These are phyloP conservation scores for Odontomachus brunneus DNA, from an alignment of 1,140 invertebrate species.

Conservation along the genomic window DNA sequence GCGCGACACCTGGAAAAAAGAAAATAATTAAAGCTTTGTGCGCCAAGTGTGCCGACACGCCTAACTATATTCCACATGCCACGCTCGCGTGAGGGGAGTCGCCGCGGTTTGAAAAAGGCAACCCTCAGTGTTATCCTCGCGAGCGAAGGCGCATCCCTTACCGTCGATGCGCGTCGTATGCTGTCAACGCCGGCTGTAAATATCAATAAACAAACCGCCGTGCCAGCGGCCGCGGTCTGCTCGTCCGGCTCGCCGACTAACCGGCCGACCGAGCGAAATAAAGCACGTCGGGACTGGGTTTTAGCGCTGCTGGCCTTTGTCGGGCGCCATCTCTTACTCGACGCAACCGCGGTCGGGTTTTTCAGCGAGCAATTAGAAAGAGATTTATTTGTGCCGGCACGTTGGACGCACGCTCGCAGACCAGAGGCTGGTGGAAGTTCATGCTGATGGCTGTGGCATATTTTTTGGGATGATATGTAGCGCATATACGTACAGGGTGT, in stretches of 20 bases:
- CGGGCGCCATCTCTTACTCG: constrained; percentile 74
- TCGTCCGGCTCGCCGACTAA: background rate
- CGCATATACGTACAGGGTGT: background rate
- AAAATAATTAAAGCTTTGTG: constrained; percentile 54
- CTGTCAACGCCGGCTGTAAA: constrained; percentile 73
- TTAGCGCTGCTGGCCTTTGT: constrained; percentile 77
- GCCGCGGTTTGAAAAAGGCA: constrained; percentile 25
- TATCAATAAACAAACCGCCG: constrained; percentile 78
- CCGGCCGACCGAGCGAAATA: constrained; percentile 62
- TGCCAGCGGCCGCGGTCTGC: constrained; percentile 8
- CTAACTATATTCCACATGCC: constrained; percentile 31
- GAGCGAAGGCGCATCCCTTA: constrained; percentile 34
- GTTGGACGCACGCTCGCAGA: constrained; percentile 67
- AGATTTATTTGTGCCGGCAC: constrained; percentile 81
- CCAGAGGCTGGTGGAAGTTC: constrained; percentile 17
- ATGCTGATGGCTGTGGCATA: constrained; percentile 47
- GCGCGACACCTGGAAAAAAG: constrained; percentile 54
- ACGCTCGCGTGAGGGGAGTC: constrained; percentile 12
- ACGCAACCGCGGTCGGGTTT: constrained; percentile 75
- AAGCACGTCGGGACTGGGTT: constrained; percentile 63
- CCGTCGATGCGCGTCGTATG: constrained; percentile 44
- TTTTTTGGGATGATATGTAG: constrained; percentile 60
- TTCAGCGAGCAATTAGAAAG: constrained; percentile 81
- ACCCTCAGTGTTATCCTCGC: constrained; percentile 30
- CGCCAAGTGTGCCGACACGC: constrained; percentile 17